A percentile compares a stretch with the other conserved stretches of the same genome.
phyloP scores from a whole-genome alignment of 1,140 invertebrate genomes.

The Telenomus remus region DNA sequence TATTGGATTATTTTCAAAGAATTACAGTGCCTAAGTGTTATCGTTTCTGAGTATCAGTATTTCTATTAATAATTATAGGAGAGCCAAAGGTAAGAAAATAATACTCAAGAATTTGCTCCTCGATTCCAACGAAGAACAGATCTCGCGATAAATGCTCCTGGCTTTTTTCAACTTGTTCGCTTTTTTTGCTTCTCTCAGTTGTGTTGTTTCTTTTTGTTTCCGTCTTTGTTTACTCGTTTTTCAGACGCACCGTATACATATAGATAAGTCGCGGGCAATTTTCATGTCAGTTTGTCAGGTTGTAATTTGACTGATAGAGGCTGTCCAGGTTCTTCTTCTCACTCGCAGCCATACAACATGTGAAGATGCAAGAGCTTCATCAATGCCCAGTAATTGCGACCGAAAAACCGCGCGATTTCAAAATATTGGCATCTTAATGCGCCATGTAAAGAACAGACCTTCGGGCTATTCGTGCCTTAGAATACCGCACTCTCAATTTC shows the following conservation, averaged over 20 bases:
- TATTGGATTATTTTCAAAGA: no score
- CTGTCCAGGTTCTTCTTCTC: slow-evolving; percentile 54
- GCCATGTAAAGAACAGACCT: slow-evolving; percentile 45
- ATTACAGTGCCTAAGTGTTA: not conserved
- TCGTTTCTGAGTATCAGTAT: slow-evolving; percentile 2
- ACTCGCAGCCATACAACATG: slow-evolving; percentile 52
- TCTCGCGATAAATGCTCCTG: slow-evolving; percentile 50
- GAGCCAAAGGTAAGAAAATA: slow-evolving; percentile 13
- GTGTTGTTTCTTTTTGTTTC: slow-evolving; percentile 28
- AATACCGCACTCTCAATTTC: slow-evolving; percentile 59
- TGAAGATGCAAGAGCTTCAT: slow-evolving; percentile 54
- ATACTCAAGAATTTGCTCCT: slow-evolving; percentile 38
- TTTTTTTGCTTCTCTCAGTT: slow-evolving; percentile 13
- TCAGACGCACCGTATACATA: slow-evolving; percentile 58
- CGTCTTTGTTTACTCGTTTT: slow-evolving; percentile 34
- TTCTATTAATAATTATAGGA: slow-evolving; percentile 47
- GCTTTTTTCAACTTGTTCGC: slow-evolving; percentile 34
- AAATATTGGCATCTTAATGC: slow-evolving; percentile 69
- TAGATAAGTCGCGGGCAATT: slow-evolving; percentile 69
- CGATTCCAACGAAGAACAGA: slow-evolving; percentile 15
- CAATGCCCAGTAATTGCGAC: slow-evolving; percentile 66
- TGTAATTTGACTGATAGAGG: slow-evolving; percentile 71
- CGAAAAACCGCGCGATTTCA: slow-evolving; percentile 71
- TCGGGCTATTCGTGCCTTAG: slow-evolving; percentile 51
- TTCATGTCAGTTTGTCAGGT: slow-evolving; percentile 72